Percentiles rank a stretch among this genome's conserved stretches.
Evolutionary conservation across 2,888 invertebrate genomes (phyloP).

Genomic region (Leptopilina drosophilae): DNA sequence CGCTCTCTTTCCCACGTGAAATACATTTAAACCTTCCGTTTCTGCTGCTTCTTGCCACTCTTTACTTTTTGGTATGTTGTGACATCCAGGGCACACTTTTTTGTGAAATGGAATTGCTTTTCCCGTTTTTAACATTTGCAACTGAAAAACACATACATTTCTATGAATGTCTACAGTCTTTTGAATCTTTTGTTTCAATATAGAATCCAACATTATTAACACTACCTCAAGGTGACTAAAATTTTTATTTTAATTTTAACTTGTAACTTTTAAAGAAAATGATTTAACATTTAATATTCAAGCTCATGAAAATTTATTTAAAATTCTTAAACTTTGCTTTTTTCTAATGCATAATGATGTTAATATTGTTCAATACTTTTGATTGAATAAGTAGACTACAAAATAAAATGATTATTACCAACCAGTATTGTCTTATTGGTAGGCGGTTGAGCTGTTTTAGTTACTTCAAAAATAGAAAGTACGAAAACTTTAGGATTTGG

Average conservation of each 20-base stretch:
- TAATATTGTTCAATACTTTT: not conserved
- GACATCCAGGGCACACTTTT: conserved; percentile 91
- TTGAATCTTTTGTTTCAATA: too few relatives aligned
- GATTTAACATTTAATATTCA: too few relatives aligned
- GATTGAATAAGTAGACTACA: not conserved
- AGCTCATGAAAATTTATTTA: not conserved
- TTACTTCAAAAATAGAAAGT: conserved; percentile 93
- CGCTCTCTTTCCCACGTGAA: conserved; percentile 89
- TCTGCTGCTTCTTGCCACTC: conserved; percentile 89
- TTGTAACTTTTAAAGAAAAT: too few relatives aligned
- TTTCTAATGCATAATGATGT: too few relatives aligned
- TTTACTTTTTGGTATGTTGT: conserved; percentile 90
- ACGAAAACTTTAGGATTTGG: conserved; percentile 88
- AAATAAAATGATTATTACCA: conserved; percentile 70
- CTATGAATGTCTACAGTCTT: too few relatives aligned
- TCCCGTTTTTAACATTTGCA: conserved; percentile 85
- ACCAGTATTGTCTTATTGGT: conserved; percentile 75
- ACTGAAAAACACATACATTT: conserved; percentile 66
- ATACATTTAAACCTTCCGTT: conserved; percentile 86
- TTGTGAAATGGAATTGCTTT: conserved; percentile 95
- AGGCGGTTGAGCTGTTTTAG: conserved; percentile 78
- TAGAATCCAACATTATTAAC: too few relatives aligned
- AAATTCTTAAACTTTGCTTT: too few relatives aligned
- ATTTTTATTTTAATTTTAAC: too few relatives aligned
- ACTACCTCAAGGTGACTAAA: too few relatives aligned